Base-by-base conservation (phyloP, 2,113 vertebrate species). In the Raja brachyura region DNA sequence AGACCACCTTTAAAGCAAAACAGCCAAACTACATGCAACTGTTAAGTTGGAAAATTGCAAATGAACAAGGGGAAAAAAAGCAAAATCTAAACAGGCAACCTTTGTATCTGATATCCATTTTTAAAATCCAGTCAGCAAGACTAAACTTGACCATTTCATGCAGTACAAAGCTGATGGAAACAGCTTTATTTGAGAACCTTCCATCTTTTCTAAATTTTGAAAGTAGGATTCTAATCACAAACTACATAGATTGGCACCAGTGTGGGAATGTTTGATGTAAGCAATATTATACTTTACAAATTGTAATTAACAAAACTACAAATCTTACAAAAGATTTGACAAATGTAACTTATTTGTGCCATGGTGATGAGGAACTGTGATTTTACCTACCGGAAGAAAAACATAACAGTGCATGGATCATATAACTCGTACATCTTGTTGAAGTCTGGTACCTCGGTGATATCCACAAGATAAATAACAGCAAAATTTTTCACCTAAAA, bases 391-490 rank as follows among this genome's bases (percentile, higher is more conserved):
- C 99, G 98, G 96, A 99, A 99, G 94, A 99, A 99, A 96, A 99
- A 99, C 99, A 99, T 99, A 94, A 99, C 98, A 0, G 99, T 99
- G 93, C 98, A 99, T 0, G 98, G 99, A 94, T 99, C 99, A 0
- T 99, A 99, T 90, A 99, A 95, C 94, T 99, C 99, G 0, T 99
- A 99, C 99, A 99, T 99, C 95, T 99, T 99, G 96, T 99, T 99
- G 96, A 99, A 99, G 95, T 99, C 99, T 20, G 98, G 98, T 61
- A 99, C 99, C 96, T 99, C 99, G 6, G 99, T 99, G 94, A 99
- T 99, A 94, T 99, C 99, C 96, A 99, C 98, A 78, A 99, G 96
- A 94, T 99, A 99, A 96, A 99, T 98, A 93, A 99, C 98, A 13
- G 98, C 98, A 96, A 99, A 99, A 93, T 99, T 99, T 96, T 99